phyloP scores from a whole-genome alignment of 64 coral and sea anemone genomes.

The Stylophora pistillata region DNA sequence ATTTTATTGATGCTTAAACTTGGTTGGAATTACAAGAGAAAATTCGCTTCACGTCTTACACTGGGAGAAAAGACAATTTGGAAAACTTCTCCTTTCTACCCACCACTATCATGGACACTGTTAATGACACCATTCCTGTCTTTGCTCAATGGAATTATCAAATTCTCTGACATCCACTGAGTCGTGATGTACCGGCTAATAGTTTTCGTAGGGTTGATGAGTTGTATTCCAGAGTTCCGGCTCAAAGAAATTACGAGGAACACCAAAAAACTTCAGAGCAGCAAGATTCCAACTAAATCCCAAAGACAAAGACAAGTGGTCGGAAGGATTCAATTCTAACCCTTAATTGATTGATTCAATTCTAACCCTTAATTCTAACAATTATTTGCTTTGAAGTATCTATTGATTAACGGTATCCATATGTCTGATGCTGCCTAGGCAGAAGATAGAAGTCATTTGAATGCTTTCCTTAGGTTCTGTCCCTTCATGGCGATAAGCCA shows the following conservation, averaged over 20 bases:
- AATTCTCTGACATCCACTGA: constrained; percentile 71
- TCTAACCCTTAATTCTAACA: neutral
- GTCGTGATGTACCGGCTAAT: constrained; percentile 49
- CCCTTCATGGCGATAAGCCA: no score
- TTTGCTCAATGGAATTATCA: constrained; percentile 86
- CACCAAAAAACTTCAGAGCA: constrained; percentile 5
- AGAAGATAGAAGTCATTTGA: no score
- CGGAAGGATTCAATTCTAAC: neutral
- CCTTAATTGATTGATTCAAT: neutral
- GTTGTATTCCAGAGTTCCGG: constrained; percentile 26
- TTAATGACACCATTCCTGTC: constrained; percentile 30
- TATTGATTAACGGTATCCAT: no score
- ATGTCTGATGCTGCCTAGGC: no score
- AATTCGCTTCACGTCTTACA: constrained; percentile 77
- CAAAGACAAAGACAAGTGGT: constrained; percentile 38
- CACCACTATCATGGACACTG: constrained; percentile 52
- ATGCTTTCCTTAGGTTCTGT: no score
- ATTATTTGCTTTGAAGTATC: no score
- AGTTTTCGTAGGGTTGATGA: constrained; percentile 67
- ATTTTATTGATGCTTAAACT: constrained; percentile 66
- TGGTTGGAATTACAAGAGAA: constrained; percentile 87
- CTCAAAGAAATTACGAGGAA: constrained; percentile 16
- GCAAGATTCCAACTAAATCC: constrained; percentile 77
- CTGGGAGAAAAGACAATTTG: constrained; percentile 71
- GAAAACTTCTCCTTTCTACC: constrained; percentile 80